Percentiles rank a stretch among this genome's conserved stretches.
Conservation (phyloP, 1,140 invertebrate genomes). For the Drosophila sp. region DNA sequence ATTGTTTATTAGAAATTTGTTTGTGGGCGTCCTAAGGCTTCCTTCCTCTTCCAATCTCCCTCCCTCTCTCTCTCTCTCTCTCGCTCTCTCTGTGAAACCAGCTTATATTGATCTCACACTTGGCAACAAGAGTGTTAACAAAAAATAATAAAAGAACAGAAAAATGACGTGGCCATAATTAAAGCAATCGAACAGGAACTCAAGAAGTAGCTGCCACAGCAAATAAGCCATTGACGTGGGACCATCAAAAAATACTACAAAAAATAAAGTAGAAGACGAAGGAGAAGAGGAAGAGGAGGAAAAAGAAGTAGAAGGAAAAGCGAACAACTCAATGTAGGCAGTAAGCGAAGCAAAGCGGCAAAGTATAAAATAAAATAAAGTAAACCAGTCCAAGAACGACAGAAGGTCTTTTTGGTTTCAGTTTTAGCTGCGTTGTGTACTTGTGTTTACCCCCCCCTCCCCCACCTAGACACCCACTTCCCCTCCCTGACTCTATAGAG, state of each 20-base stretch:
- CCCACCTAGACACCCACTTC: not conserved
- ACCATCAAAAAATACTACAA: constrained; percentile 13
- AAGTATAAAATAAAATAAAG: constrained; percentile 8
- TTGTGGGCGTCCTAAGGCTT: not conserved
- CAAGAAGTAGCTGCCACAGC: constrained; percentile 41
- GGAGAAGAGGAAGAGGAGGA: constrained; percentile 20
- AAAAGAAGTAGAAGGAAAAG: constrained; percentile 6
- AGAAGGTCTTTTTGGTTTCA: constrained; percentile 12
- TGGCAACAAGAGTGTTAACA: constrained; percentile 8
- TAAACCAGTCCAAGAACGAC: constrained; percentile 64
- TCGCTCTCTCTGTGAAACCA: not conserved
- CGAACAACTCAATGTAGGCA: constrained; percentile 12
- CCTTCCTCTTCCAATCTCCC: no score
- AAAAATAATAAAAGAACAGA: not conserved
- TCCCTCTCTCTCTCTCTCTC: not conserved
- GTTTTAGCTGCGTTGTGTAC: constrained; percentile 38
- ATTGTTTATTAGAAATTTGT: not conserved
- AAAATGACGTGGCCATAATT: constrained; percentile 55
- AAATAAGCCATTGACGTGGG: constrained; percentile 41
- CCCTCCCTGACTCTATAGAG: constrained; percentile 1
- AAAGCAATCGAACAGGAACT: constrained; percentile 60
- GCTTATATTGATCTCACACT: constrained; percentile 10
- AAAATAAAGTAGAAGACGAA: not conserved
- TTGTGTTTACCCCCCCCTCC: constrained; percentile 45
- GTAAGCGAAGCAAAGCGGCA: constrained; percentile 5